Evolutionary conservation across 2,888 invertebrate species (phyloP), one percentile per base, ranked within the genome.

Genomic region (Cheilosia vulpina): DNA sequence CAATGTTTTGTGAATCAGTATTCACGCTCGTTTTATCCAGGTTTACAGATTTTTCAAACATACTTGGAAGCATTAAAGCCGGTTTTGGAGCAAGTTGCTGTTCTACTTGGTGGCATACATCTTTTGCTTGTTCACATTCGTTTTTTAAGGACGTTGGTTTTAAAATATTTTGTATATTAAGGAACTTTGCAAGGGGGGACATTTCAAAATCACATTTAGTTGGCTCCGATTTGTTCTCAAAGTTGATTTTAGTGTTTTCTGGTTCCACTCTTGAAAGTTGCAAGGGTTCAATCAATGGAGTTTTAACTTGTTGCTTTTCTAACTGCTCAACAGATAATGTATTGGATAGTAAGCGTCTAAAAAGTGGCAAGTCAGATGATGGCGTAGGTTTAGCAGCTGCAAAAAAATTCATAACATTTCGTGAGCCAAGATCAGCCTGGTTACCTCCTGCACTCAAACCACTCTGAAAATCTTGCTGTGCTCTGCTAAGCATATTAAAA

Each of bases 321-420:
- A 98, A 96, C 90, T 98, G 97, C 90, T 97, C 97, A 15, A 96
- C 97, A 0, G 97, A 96, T 1, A 92, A 88, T 0, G 90, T 89
- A 78, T 90, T 90, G 45, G 97, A 96, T 94, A 97, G 96, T 38
- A 97, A 93, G 87, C 96, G 94, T 89, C 96, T 96, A 43, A 97
- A 93, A 15, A 96, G 91, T 50, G 95, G 94, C 0, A 94, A 94
- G 87, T 96, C 95, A 1, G 93, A 92, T 1, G 93, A 93, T 65
- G 94, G 94, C 0, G 91, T 90, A 0, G 93, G 93, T 80, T 92
- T 92, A 0, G 92, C 92, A 15, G 92, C 91, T 3, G 97, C 96
- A 90, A 97, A 97, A 91, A 97, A 97, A 90, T 97, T 96, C 94
- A 96, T 95, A 3, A 97, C 97, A 92, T 96, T 97, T 90, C 96